Evolutionary conservation across 2,113 vertebrate species (phyloP).

Genomic region (Corynorhinus townsendii): DNA sequence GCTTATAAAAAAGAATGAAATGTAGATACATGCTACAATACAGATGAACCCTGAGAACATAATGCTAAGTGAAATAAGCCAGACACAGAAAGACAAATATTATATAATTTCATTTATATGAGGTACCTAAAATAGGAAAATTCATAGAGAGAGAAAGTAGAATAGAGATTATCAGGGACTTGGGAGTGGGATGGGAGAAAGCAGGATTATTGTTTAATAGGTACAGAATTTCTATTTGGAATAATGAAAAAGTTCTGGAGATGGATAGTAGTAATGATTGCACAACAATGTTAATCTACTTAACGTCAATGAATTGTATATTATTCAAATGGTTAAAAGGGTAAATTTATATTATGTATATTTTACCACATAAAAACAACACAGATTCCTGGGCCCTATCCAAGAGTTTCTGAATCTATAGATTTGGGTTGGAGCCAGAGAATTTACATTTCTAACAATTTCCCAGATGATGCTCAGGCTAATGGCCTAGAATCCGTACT

Average conservation of each 20-base stretch:
- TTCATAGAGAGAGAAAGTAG: not conserved
- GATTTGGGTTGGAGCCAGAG: not conserved
- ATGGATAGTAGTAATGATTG: not conserved
- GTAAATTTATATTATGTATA: not conserved
- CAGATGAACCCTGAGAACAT: not conserved
- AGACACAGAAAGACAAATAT: not conserved
- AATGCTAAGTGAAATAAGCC: not conserved
- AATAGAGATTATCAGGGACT: not conserved
- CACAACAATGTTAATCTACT: too few relatives aligned
- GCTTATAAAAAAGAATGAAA: not conserved
- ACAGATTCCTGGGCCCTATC: not conserved
- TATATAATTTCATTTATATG: not conserved
- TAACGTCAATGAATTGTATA: not conserved
- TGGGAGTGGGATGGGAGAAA: not conserved
- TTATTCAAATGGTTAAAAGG: not conserved
- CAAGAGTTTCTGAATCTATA: not conserved
- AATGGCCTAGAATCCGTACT: not conserved
- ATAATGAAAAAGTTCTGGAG: not conserved
- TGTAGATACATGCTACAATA: not conserved
- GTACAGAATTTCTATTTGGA: not conserved
- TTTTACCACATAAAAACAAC: not conserved
- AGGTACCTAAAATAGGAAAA: not conserved
- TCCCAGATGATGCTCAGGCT: not conserved
- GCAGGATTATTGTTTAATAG: not conserved
- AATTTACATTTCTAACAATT: constrained; percentile 11